A percentile compares a stretch with the other conserved stretches of the same genome.
These are phyloP conservation scores for Macrosteles quadrilineatus DNA, from an alignment of 1,140 invertebrate species.

Conservation along the genomic window DNA sequence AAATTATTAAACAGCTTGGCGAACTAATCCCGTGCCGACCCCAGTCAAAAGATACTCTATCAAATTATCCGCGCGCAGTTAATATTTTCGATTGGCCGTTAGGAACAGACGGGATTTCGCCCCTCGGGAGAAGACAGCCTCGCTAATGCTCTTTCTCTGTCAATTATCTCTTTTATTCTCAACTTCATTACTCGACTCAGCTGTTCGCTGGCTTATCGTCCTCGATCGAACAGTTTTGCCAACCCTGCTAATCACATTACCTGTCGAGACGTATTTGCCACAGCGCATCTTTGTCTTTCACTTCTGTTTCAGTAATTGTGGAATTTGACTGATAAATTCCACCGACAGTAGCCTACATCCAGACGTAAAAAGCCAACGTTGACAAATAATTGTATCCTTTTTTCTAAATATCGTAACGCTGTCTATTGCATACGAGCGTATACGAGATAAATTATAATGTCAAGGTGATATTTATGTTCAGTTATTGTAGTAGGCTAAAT, in stretches of 20 bases:
- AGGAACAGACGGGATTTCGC: constrained; percentile 12
- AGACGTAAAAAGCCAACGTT: too few species aligned
- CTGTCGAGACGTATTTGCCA: background rate
- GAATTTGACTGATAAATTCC: too few species aligned
- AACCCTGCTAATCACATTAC: background rate
- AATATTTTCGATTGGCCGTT: constrained; percentile 31
- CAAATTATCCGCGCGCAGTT: constrained; percentile 28
- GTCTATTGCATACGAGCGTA: too few species aligned
- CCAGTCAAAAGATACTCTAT: constrained; percentile 28
- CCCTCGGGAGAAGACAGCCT: background rate
- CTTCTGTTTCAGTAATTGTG: background rate
- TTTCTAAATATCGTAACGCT: too few species aligned
- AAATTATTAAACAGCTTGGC: constrained; percentile 13
- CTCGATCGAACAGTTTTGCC: constrained; percentile 3
- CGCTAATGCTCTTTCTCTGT: constrained; percentile 8
- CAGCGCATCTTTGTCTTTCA: background rate
- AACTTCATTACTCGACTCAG: constrained; percentile 12
- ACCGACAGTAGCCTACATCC: too few species aligned
- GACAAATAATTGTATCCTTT: too few species aligned
- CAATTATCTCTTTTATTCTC: constrained; percentile 21
- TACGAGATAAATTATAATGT: too few species aligned
- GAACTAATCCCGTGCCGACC: constrained; percentile 6
- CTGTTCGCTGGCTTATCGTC: constrained; percentile 2
- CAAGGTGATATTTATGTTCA: too few species aligned
- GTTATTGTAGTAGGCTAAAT: too few species aligned